Conservation (phyloP, 2,113 vertebrate genomes). For the Bos javanicus region DNA sequence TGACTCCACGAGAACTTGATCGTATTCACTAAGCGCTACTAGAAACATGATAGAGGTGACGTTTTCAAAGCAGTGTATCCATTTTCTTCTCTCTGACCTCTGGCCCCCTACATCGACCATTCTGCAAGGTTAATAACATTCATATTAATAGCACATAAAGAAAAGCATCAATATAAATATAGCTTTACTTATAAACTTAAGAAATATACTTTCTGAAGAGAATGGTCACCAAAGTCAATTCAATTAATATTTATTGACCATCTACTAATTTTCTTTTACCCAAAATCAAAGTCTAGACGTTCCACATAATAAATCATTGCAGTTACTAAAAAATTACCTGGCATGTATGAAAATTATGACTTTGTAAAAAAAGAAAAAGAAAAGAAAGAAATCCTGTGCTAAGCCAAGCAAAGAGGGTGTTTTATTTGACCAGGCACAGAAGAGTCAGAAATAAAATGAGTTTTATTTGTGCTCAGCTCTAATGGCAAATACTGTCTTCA, state of each 20-base stretch:
- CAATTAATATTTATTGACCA: background rate
- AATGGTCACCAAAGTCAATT: background rate
- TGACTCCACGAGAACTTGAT: conserved; percentile 96
- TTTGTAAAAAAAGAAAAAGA: background rate
- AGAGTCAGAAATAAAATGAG: background rate
- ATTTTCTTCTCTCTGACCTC: conserved; percentile 97
- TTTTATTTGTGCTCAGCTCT: background rate
- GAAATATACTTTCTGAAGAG: conserved; percentile 23
- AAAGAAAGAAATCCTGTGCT: background rate
- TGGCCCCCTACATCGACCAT: conserved; percentile 98
- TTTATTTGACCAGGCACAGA: background rate
- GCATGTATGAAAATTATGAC: background rate
- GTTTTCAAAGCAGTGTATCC: conserved; percentile 99
- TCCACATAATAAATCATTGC: background rate
- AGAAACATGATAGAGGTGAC: conserved; percentile 99
- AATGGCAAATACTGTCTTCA: background rate
- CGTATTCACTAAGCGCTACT: conserved; percentile 97
- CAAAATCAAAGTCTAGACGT: background rate
- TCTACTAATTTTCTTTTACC: background rate
- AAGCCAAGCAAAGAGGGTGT: background rate
- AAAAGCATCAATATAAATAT: conserved; percentile 36
- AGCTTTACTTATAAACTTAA: background rate
- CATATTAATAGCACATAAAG: conserved; percentile 54
- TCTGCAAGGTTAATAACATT: conserved; percentile 83
- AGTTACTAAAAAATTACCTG: background rate